Evolutionary conservation across 2,888 invertebrate genomes (phyloP).

Genomic region (Esperia sulphurella): DNA sequence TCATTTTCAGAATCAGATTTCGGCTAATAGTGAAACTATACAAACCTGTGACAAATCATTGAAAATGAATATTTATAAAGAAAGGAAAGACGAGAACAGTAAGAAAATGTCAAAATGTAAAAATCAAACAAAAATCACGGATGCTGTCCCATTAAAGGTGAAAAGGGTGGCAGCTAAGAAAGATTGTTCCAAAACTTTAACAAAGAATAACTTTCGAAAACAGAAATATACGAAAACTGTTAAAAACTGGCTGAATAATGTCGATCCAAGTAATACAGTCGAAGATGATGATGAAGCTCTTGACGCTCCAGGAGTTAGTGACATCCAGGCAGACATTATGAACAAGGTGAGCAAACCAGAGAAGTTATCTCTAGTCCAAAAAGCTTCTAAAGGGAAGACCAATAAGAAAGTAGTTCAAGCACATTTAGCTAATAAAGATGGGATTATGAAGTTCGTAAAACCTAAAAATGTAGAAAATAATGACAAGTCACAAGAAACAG

Average conservation of each 20-base stretch:
- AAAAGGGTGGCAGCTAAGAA: conserved; percentile 21
- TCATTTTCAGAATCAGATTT: background rate
- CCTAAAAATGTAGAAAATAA: conserved; percentile 25
- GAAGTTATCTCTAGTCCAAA: conserved; percentile 9
- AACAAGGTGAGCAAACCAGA: background rate
- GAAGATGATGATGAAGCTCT: conserved; percentile 6
- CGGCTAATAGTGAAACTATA: background rate
- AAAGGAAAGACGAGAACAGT: conserved; percentile 1
- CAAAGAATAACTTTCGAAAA: conserved; percentile 32
- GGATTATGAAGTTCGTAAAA: conserved; percentile 59
- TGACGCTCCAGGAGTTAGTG: too few relatives aligned
- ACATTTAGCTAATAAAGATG: conserved; percentile 53
- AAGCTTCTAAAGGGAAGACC: conserved; percentile 12
- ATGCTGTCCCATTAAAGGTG: conserved; percentile 25
- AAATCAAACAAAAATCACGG: conserved; percentile 18
- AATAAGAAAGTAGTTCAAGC: conserved; percentile 50
- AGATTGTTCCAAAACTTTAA: conserved; percentile 9
- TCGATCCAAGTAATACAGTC: conserved; percentile 25
- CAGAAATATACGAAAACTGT: conserved; percentile 49
- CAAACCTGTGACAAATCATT: background rate
- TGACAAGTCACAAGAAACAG: background rate
- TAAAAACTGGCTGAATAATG: conserved; percentile 51
- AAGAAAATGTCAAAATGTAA: conserved; percentile 17
- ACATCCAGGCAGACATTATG: background rate
- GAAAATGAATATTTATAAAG: conserved; percentile 1